phyloP scores from a whole-genome alignment of 2,888 invertebrate genomes.

The Phaonia tiefii region DNA sequence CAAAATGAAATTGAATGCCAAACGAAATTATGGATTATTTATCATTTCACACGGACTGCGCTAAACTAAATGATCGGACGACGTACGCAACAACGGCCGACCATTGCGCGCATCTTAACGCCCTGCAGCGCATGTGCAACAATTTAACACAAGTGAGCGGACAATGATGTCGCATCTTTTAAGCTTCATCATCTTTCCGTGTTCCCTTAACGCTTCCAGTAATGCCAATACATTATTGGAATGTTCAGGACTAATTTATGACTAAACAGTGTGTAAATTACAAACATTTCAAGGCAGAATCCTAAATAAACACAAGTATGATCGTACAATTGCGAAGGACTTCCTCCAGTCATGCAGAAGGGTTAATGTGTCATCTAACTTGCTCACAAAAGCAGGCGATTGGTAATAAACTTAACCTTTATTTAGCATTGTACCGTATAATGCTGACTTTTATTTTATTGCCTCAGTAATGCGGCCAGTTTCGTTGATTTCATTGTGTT shows the following conservation, averaged over 20 bases:
- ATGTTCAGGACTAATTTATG: constrained; percentile 48
- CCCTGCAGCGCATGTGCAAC: constrained; percentile 60
- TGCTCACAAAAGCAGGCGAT: constrained; percentile 35
- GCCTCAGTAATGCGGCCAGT: constrained; percentile 19
- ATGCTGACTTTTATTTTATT: constrained; percentile 5
- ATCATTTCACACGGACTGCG: constrained; percentile 76
- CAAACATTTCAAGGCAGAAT: too few relatives aligned
- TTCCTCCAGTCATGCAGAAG: neutral
- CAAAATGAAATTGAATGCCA: constrained; percentile 80
- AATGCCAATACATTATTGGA: neutral
- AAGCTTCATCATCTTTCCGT: constrained; percentile 8
- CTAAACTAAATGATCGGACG: constrained; percentile 58
- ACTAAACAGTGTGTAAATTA: constrained; percentile 37
- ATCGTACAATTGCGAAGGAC: too few relatives aligned
- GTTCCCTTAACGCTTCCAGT: neutral
- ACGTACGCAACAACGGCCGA: constrained; percentile 43
- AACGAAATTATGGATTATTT: constrained; percentile 80
- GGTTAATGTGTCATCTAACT: constrained; percentile 56
- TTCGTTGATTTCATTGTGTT: constrained; percentile 63
- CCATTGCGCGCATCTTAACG: constrained; percentile 55
- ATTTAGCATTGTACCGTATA: constrained; percentile 57
- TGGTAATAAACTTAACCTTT: constrained; percentile 57
- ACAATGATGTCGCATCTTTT: constrained; percentile 57
- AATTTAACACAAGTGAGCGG: constrained; percentile 22
- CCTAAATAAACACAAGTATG: too few relatives aligned